These are phyloP conservation scores for Limosa lapponica DNA, from an alignment of 2,797 vertebrate genomes.

Conservation along the genomic window DNA sequence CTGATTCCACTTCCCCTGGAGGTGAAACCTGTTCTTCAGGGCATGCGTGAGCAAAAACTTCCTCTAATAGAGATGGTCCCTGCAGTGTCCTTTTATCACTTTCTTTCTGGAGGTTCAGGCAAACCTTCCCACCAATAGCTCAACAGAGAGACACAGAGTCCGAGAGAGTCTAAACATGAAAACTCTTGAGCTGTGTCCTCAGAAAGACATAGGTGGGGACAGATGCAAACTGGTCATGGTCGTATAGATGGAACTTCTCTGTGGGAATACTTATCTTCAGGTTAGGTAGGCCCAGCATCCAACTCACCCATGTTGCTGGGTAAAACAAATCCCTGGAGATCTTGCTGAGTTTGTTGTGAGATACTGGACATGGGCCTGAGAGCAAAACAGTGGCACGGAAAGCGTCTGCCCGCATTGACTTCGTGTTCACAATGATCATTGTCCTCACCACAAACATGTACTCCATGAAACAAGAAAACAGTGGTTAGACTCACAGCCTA, in stretches of 20 bases:
- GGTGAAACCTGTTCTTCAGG: not conserved
- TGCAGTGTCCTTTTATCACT: not conserved
- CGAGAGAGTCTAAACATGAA: not conserved
- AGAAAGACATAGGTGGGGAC: not conserved
- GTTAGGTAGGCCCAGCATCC: not conserved
- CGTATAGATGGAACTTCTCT: not conserved
- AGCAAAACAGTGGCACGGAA: not conserved
- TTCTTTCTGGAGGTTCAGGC: not conserved
- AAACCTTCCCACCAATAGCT: not conserved
- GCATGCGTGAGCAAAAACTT: rapidly evolving
- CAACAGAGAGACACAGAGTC: not conserved
- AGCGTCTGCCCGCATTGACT: not conserved
- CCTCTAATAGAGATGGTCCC: not conserved
- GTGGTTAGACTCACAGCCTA: not conserved
- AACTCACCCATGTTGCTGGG: not conserved
- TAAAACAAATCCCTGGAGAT: not conserved
- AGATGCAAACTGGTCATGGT: not conserved
- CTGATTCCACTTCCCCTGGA: not conserved
- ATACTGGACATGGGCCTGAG: not conserved
- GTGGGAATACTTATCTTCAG: not conserved
- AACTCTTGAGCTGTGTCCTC: not conserved
- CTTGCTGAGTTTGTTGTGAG: not conserved
- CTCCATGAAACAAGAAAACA: not conserved
- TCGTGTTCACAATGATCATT: not conserved
- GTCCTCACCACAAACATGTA: not conserved